phyloP scores from a whole-genome alignment of 35 echinoderm and acorn worm species.

The Diadema setosum region DNA sequence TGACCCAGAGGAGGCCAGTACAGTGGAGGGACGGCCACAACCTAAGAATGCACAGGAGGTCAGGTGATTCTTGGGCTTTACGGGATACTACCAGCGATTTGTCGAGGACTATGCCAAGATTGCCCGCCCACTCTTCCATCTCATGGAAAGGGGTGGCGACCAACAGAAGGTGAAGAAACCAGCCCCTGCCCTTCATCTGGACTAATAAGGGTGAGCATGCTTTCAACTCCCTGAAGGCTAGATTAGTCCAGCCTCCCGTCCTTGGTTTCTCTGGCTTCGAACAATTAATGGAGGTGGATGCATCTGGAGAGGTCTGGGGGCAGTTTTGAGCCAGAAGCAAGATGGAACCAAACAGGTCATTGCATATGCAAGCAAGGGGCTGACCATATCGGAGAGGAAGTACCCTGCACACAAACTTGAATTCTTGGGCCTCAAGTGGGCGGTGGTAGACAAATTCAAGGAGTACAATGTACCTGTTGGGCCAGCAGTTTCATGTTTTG shows the following conservation, averaged over 20 bases:
- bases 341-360: neutral
- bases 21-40: slow-evolving; percentile 13
- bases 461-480: slow-evolving; percentile 30
- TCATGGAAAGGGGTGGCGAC: neutral
- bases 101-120: slow-evolving; percentile 56
- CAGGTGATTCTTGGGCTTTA: slow-evolving; percentile 44
- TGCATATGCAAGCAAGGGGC: slow-evolving; percentile 27
- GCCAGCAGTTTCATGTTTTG: neutral
- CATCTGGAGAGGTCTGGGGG: slow-evolving; percentile 7
- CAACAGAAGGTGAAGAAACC: neutral
- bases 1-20: no score
- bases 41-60: slow-evolving; percentile 38
- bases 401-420: slow-evolving; percentile 36
- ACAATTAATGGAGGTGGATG: neutral
- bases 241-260: neutral
- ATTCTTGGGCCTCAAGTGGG: slow-evolving; percentile 35
- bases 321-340: neutral
- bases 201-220: neutral
- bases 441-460: slow-evolving; percentile 13
- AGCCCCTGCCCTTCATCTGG: neutral
- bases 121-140: slow-evolving; percentile 14
- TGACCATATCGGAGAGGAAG: neutral
- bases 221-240: neutral
- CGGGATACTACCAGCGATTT: slow-evolving; percentile 61
- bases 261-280: neutral